Conservation (phyloP, 2,113 vertebrate species). For the Perccottus glenii region DNA sequence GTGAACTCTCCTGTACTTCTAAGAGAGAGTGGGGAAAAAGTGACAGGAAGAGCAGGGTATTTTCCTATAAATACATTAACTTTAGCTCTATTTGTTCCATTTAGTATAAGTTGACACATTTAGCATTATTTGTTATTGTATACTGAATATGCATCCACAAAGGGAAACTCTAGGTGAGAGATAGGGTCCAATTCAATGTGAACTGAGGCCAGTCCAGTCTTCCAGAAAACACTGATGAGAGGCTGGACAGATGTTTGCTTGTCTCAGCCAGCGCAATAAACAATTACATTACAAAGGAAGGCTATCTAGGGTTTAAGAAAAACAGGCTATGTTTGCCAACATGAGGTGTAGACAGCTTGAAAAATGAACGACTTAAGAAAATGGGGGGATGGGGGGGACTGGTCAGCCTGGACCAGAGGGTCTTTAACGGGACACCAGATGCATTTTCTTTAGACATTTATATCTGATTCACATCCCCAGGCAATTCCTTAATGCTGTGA, state of each 20-base stretch:
- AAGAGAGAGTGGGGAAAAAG: too few relatives aligned
- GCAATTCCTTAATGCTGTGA: too few relatives aligned
- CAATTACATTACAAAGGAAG: slow-evolving; percentile 61
- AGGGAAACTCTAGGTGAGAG: too few relatives aligned
- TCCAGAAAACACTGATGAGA: not conserved
- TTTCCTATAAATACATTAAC: too few relatives aligned
- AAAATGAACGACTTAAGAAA: slow-evolving; percentile 2
- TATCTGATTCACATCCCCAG: not conserved
- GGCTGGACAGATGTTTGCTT: slow-evolving; percentile 46
- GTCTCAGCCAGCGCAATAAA: slow-evolving; percentile 43
- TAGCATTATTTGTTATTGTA: too few relatives aligned
- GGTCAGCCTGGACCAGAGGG: not conserved
- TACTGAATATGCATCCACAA: too few relatives aligned
- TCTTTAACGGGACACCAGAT: not conserved
- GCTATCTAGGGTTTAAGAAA: slow-evolving; percentile 60
- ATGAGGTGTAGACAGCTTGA: slow-evolving; percentile 1
- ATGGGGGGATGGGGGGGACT: slow-evolving; percentile 19
- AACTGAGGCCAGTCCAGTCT: slow-evolving; percentile 1
- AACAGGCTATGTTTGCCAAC: slow-evolving; percentile 26
- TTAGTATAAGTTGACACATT: too few relatives aligned
- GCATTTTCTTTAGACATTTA: not conserved
- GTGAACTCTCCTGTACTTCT: too few relatives aligned
- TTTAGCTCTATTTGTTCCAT: too few relatives aligned
- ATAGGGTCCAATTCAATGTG: not conserved
- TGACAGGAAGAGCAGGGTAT: too few relatives aligned